A percentile compares a stretch with the other conserved stretches of the same genome.
Evolutionary conservation across 2,888 invertebrate species (phyloP).

Genomic region (Eueremaeus valkanovi): DNA sequence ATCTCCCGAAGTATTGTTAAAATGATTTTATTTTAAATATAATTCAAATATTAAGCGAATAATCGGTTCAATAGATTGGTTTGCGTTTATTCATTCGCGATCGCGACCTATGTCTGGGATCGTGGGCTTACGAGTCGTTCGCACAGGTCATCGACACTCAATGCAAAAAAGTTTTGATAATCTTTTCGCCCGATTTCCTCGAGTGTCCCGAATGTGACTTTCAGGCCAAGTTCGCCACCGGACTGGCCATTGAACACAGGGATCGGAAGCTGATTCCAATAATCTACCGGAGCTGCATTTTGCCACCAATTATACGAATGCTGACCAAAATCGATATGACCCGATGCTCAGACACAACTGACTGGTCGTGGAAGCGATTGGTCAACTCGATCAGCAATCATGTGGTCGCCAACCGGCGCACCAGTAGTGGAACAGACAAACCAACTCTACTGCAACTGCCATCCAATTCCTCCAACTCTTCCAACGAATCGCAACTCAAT

Average conservation of each 20-base stretch:
- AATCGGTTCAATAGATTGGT: conserved; percentile 29
- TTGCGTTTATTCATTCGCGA: conserved; percentile 47
- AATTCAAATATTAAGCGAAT: neutral
- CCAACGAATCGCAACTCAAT: too few species aligned
- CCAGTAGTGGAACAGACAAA: neutral
- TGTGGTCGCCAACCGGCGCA: neutral
- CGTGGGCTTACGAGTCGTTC: conserved; percentile 45
- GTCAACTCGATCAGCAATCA: conserved; percentile 9
- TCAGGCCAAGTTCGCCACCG: conserved; percentile 73
- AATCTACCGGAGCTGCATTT: conserved; percentile 40
- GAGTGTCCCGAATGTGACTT: conserved; percentile 70
- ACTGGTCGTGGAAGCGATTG: conserved; percentile 37
- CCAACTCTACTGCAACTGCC: neutral
- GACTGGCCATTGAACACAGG: conserved; percentile 62
- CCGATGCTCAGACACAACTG: neutral
- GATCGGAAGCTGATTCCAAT: conserved; percentile 40
- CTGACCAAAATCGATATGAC: conserved; percentile 43
- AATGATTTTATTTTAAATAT: neutral
- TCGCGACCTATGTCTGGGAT: conserved; percentile 52
- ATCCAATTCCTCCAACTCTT: neutral
- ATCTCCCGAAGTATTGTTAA: conserved; percentile 26
- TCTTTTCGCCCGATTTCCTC: conserved; percentile 72
- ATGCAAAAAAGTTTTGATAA: conserved; percentile 71
- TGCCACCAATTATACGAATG: conserved; percentile 41
- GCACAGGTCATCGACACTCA: conserved; percentile 53